phyloP scores from a whole-genome alignment of 2,888 invertebrate species.

The Drosophila suboccidentalis region DNA sequence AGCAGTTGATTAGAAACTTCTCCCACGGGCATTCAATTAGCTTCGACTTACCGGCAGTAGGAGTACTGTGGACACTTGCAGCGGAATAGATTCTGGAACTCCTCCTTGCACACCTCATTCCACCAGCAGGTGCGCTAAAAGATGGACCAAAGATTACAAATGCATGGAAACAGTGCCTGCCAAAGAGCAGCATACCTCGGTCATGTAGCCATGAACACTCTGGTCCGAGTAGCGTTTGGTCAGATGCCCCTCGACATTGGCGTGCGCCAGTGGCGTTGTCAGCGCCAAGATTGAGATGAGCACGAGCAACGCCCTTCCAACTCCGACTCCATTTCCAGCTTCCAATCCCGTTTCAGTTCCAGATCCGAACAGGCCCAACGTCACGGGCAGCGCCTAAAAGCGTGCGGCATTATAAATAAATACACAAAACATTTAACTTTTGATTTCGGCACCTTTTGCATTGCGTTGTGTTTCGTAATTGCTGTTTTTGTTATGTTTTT shows the following conservation, averaged over 20 bases:
- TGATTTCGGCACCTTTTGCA: slow-evolving; percentile 50
- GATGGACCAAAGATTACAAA: background rate
- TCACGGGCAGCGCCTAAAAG: slow-evolving; percentile 51
- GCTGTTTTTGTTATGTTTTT: slow-evolving; percentile 49
- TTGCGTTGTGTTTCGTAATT: slow-evolving; percentile 62
- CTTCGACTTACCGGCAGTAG: slow-evolving; percentile 88
- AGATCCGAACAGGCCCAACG: slow-evolving; percentile 14
- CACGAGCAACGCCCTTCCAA: slow-evolving; percentile 34
- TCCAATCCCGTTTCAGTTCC: slow-evolving; percentile 23
- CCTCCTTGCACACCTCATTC: slow-evolving; percentile 97
- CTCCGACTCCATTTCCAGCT: background rate
- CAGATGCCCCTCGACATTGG: slow-evolving; percentile 81
- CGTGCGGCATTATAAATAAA: slow-evolving; percentile 31
- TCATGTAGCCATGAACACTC: slow-evolving; percentile 92
- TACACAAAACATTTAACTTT: slow-evolving; percentile 9
- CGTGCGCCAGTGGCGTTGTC: slow-evolving; percentile 36
- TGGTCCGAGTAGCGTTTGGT: slow-evolving; percentile 92
- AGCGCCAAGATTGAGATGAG: slow-evolving; percentile 43
- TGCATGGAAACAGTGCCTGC: background rate
- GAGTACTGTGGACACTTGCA: slow-evolving; percentile 96
- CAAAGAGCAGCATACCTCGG: slow-evolving; percentile 88
- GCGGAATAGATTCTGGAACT: slow-evolving; percentile 94
- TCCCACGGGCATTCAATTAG: background rate
- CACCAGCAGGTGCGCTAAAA: slow-evolving; percentile 96
- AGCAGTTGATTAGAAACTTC: slow-evolving; percentile 4